These are phyloP conservation scores for Pseudotriccus pelzelni DNA, from an alignment of 2,797 vertebrate genomes.

Conservation along the genomic window DNA sequence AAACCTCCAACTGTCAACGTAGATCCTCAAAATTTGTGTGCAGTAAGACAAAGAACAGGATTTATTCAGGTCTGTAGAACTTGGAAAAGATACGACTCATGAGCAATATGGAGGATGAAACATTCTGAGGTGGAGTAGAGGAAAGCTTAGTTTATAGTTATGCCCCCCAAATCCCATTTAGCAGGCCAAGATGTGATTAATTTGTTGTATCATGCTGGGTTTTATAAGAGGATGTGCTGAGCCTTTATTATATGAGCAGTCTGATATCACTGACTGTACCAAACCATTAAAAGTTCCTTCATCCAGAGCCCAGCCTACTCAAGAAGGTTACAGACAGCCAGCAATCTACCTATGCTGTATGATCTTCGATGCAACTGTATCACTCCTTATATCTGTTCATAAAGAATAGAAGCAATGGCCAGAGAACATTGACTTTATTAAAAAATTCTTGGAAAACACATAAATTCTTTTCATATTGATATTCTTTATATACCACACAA, in stretches of 20 bases:
- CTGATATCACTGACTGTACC: neutral
- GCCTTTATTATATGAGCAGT: neutral
- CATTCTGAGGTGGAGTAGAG: neutral
- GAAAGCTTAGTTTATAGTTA: neutral
- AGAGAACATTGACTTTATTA: neutral
- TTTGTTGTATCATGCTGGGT: neutral
- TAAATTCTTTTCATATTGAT: neutral
- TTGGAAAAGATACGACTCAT: neutral
- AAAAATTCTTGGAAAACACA: neutral
- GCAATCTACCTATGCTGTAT: neutral
- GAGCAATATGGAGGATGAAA: neutral
- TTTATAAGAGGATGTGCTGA: neutral
- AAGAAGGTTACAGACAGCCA: neutral
- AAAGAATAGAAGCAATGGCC: neutral
- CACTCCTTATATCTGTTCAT: neutral
- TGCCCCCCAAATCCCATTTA: neutral
- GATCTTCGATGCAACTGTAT: neutral
- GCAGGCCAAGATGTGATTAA: neutral
- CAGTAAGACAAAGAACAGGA: neutral
- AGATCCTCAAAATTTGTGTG: neutral
- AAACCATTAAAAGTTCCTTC: neutral
- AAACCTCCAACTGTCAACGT: neutral
- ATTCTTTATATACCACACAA: neutral
- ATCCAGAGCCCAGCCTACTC: neutral
- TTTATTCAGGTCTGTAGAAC: neutral